Evolutionary conservation across 30 jellyfish, hydroid and myxozoan species (phyloP).

Genomic region (Cassiopea xamachana): DNA sequence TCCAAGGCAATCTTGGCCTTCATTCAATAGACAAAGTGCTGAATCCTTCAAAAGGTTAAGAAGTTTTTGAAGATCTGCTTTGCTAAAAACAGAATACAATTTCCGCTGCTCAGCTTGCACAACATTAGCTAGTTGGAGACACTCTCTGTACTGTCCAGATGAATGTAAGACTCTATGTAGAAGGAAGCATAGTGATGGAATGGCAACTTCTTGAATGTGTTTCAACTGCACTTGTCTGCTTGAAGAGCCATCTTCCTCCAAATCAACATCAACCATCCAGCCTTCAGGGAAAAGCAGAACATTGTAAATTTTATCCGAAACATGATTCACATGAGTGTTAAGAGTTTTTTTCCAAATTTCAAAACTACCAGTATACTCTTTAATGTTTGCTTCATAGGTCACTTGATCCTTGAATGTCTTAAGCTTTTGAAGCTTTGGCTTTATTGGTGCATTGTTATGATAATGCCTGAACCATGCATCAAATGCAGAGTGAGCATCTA

Average conservation of each 20-base stretch:
- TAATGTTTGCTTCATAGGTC: slow-evolving; percentile 76
- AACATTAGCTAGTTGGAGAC: slow-evolving; percentile 83
- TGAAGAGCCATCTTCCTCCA: slow-evolving; percentile 3
- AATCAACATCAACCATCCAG: slow-evolving; percentile 83
- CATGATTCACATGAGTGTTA: slow-evolving; percentile 55
- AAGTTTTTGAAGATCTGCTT: slow-evolving; percentile 75
- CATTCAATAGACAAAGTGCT: slow-evolving; percentile 67
- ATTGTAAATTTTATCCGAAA: slow-evolving; percentile 81
- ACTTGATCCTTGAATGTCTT: slow-evolving; percentile 84
- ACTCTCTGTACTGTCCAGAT: slow-evolving; percentile 65
- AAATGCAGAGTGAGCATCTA: slow-evolving; percentile 91
- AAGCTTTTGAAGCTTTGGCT: slow-evolving; percentile 63
- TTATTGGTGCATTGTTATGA: slow-evolving; percentile 82
- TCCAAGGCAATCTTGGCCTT: slow-evolving; percentile 76
- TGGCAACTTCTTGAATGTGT: slow-evolving; percentile 75
- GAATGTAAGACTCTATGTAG: slow-evolving; percentile 83
- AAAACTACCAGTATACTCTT: slow-evolving; percentile 57
- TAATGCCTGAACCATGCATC: slow-evolving; percentile 94
- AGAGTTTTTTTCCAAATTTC: slow-evolving; percentile 60
- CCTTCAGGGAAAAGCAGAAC: slow-evolving; percentile 94
- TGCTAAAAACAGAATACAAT: slow-evolving; percentile 68
- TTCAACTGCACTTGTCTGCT: slow-evolving; percentile 68
- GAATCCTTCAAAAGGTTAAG: slow-evolving; percentile 75
- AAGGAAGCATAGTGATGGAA: slow-evolving; percentile 82
- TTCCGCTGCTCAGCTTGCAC: slow-evolving; percentile 72